These are phyloP conservation scores for Macaria notata DNA, from an alignment of 2,888 invertebrate species.

Conservation along the genomic window DNA sequence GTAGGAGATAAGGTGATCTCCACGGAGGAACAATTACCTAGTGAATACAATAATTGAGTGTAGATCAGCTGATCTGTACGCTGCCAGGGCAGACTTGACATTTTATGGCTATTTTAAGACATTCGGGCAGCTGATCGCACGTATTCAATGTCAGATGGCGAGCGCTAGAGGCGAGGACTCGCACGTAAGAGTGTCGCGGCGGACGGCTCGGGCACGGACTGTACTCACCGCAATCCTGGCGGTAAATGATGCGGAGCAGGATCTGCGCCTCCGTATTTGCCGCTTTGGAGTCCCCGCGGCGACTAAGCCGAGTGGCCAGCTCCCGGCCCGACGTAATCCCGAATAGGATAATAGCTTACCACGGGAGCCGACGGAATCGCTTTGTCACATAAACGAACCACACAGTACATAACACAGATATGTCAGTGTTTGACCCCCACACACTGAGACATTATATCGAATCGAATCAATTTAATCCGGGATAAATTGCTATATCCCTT, in stretches of 20 bases:
- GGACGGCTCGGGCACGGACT: conserved; percentile 31
- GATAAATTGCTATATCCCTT: conserved; percentile 58
- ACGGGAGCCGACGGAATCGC: conserved; percentile 71
- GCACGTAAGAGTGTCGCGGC: conserved; percentile 15
- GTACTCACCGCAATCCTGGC: conserved; percentile 79
- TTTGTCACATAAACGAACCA: conserved; percentile 76
- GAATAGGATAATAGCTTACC: conserved; percentile 74
- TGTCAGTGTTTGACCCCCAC: conserved; percentile 60
- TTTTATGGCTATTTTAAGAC: conserved; percentile 80
- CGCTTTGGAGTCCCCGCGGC: conserved; percentile 77
- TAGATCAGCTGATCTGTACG: conserved; percentile 77
- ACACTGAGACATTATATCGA: conserved; percentile 68
- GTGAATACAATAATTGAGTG: conserved; percentile 71
- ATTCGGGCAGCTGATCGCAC: conserved; percentile 73
- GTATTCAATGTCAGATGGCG: conserved; percentile 76
- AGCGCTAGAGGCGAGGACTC: conserved; percentile 27
- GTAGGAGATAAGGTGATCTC: conserved; percentile 52
- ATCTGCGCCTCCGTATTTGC: conserved; percentile 80
- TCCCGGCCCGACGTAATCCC: conserved; percentile 75
- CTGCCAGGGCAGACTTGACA: conserved; percentile 77
- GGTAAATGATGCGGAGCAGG: conserved; percentile 77
- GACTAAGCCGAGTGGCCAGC: conserved; percentile 74
- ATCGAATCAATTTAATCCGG: conserved; percentile 55
- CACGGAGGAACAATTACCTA: conserved; percentile 54
- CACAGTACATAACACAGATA: conserved; percentile 69